Base-by-base conservation (phyloP, 2,113 vertebrate genomes). In the Rhinogobius similis region DNA sequence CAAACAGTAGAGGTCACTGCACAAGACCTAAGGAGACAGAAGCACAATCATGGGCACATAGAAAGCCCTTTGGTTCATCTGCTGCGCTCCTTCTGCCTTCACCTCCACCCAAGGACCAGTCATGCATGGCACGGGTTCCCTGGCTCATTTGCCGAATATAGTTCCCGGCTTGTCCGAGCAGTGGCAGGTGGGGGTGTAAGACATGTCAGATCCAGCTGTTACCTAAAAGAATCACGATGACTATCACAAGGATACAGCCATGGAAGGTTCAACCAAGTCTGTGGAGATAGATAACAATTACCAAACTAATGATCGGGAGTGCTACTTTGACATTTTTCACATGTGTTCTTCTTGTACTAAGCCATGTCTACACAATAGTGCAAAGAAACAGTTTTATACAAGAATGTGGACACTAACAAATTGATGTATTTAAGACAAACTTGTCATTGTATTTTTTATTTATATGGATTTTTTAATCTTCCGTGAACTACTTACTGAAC, bases 121-220 rank as follows among this genome's bases (percentile, higher is more conserved):
- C 82, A 78, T 80, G 73, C 87, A 56, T 81, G 72, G 73, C 73
- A 69, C 64, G 69, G 36, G 58, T 69, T 87, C 73, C 75, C 81
- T 79, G 89, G 65, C 86, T 88, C 87, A 89, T 88, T 86, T 86
- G 64, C 73, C 18, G 27, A 87, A 86, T 81, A 86, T 85, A 88
- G 82, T 86, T 79, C 79, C 82, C 75, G 80, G 75, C 87, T 82
- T 88, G 81, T 91, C 77, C 76, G 64, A 78, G 70, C 50, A 72
- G 73, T 87, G 87, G 77, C 81, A 86, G 78, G 74, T 73, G 76
- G 76, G 79, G 82, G 73, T 73, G 76, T 78, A 70, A 38, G 72
- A 77, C 70, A 79, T 85, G 84, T 84, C 83, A 79, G 81, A 83
- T 74, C 44, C 67, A 62, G 63, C 71, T 67, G 63, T 75, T 72